Conservation (phyloP, 64 coral and sea anemone species). For the Catalaphyllia jardinei region DNA sequence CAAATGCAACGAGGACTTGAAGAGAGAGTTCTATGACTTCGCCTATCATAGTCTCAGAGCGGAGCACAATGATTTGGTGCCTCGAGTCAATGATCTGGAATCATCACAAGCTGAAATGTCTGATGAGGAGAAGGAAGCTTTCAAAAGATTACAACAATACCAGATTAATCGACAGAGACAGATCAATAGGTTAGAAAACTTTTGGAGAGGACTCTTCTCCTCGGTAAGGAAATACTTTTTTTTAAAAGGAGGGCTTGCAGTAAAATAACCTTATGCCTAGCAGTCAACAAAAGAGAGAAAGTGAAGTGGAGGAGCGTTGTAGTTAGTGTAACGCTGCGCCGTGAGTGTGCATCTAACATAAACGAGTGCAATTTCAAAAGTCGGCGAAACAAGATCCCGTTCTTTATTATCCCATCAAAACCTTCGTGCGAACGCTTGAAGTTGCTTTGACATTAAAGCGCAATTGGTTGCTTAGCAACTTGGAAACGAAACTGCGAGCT, state of each 20-base stretch:
- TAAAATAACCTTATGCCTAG: too few relatives aligned
- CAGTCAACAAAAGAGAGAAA: too few relatives aligned
- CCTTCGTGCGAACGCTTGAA: too few relatives aligned
- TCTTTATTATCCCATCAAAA: too few relatives aligned
- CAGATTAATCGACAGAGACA: constrained; percentile 11
- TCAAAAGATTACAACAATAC: background rate
- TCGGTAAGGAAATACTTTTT: background rate
- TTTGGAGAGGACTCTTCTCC: background rate
- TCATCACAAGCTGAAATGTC: background rate
- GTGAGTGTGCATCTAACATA: too few relatives aligned
- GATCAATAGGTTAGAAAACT: background rate
- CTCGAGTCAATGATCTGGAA: background rate
- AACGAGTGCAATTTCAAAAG: too few relatives aligned
- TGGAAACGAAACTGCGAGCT: too few relatives aligned
- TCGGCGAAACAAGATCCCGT: too few relatives aligned
- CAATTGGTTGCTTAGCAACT: too few relatives aligned
- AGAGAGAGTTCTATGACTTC: background rate
- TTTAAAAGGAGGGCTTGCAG: background rate
- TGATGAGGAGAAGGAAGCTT: background rate
- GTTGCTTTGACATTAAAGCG: too few relatives aligned
- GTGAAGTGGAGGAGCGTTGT: too few relatives aligned
- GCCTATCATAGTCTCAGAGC: constrained; percentile 7
- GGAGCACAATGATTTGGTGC: constrained; percentile 17
- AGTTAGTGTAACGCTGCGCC: too few relatives aligned
- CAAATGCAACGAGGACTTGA: constrained; percentile 8